phyloP scores from a whole-genome alignment of 2,888 invertebrate genomes.

The Watsonalla cultraria region DNA sequence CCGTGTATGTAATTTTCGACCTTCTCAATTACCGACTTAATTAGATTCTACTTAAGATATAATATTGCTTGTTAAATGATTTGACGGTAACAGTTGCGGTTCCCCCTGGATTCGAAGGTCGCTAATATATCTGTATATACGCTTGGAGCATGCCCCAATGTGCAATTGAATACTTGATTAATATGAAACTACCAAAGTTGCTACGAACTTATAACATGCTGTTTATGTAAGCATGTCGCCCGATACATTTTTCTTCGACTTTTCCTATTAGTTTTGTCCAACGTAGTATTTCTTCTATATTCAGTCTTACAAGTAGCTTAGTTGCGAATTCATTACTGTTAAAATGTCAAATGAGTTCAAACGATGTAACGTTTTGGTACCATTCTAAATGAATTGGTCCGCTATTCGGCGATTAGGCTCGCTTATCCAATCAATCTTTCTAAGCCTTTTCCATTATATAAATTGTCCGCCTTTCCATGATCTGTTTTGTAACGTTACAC shows the following conservation, averaged over 20 bases:
- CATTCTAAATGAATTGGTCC: neutral
- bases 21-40: too few relatives aligned
- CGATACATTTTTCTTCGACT: too few relatives aligned
- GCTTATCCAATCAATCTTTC: neutral
- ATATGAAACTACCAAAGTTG: conserved; percentile 5
- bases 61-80: too few relatives aligned
- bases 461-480: neutral
- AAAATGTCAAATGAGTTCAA: neutral
- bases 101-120: neutral
- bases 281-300: neutral
- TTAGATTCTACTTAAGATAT: too few relatives aligned
- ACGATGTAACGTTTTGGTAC: neutral
- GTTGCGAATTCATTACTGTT: too few relatives aligned
- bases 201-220: neutral
- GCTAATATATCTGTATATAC: conserved; percentile 40
- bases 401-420: neutral
- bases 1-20: too few relatives aligned
- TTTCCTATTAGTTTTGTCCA: too few relatives aligned
- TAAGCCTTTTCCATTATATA: neutral
- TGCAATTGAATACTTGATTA: conserved; percentile 3
- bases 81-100: too few relatives aligned
- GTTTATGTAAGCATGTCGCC: neutral
- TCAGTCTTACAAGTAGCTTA: neutral
- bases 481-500: neutral
- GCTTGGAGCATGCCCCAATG: conserved; percentile 17